Conservation (phyloP, 1,140 invertebrate species). For the Drosophila suzukii region DNA sequence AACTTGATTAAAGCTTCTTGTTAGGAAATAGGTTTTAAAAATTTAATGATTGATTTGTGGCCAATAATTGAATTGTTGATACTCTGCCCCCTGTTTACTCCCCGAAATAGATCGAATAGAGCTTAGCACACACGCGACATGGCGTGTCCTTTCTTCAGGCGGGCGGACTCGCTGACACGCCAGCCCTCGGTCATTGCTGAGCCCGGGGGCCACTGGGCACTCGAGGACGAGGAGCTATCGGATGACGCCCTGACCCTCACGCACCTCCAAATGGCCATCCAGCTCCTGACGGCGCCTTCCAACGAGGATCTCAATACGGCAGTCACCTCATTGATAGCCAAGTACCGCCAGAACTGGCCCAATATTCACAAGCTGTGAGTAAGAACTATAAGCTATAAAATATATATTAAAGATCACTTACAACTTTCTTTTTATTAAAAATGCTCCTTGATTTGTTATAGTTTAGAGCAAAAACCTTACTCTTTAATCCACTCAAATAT, state of each 20-base stretch:
- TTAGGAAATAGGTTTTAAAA: not conserved
- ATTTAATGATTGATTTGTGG: conserved; percentile 7
- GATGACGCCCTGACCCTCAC: conserved; percentile 85
- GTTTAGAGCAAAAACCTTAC: too few relatives aligned
- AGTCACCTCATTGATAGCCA: conserved; percentile 74
- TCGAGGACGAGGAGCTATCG: conserved; percentile 79
- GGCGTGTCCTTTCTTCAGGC: conserved; percentile 84
- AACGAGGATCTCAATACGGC: conserved; percentile 83
- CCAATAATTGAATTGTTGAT: conserved; percentile 33
- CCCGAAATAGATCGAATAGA: conserved; percentile 18
- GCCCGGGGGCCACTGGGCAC: conserved; percentile 68
- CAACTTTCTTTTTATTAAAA: too few relatives aligned
- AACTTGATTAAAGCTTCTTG: not conserved
- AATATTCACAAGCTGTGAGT: conserved; percentile 81
- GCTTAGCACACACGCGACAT: conserved; percentile 64
- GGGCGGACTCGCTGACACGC: conserved; percentile 70
- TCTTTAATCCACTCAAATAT: too few relatives aligned
- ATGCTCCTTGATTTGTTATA: too few relatives aligned
- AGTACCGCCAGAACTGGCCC: conserved; percentile 81
- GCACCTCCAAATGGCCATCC: conserved; percentile 86
- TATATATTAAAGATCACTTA: too few relatives aligned
- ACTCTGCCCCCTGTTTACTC: conserved; percentile 1
- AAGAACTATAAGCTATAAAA: not conserved
- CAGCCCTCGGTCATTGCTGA: conserved; percentile 81
- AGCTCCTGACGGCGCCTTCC: conserved; percentile 86